Conservation (phyloP, 2,797 vertebrate genomes). For the Chaunax sp. region DNA sequence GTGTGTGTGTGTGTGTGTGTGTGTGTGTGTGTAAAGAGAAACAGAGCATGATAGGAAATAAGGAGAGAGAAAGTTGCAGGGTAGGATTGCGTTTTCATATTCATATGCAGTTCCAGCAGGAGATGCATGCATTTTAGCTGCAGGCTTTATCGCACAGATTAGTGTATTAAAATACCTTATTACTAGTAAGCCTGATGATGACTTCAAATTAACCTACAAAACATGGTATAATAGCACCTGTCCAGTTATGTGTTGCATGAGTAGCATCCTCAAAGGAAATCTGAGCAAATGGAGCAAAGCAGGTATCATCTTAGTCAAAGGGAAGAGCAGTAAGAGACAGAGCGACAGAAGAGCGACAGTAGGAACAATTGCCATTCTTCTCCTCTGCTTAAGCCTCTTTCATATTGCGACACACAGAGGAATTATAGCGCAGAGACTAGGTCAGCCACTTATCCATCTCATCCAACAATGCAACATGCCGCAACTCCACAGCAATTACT, state of each 20-base stretch:
- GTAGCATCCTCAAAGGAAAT: not conserved
- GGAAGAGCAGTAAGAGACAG: constrained; percentile 10
- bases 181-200: not conserved
- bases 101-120: not conserved
- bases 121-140: not conserved
- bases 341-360: constrained; percentile 42
- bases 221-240: not conserved
- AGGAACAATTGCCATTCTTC: constrained; percentile 66
- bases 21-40: constrained; percentile 7
- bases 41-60: not conserved
- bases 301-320: constrained; percentile 12
- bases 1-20: constrained; percentile 8
- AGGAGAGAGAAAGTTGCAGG: not conserved
- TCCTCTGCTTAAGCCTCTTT: constrained; percentile 69
- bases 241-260: not conserved
- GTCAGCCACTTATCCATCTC: constrained; percentile 71
- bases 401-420: constrained; percentile 59
- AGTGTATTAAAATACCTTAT: not conserved
- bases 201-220: constrained; percentile 6
- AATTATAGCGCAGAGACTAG: constrained; percentile 64
- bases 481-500: constrained; percentile 71
- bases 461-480: constrained; percentile 65
- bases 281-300: not conserved
- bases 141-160: not conserved
- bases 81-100: not conserved